phyloP scores from a whole-genome alignment of 1,140 invertebrate species.

The Aphelenchoides avenae region DNA sequence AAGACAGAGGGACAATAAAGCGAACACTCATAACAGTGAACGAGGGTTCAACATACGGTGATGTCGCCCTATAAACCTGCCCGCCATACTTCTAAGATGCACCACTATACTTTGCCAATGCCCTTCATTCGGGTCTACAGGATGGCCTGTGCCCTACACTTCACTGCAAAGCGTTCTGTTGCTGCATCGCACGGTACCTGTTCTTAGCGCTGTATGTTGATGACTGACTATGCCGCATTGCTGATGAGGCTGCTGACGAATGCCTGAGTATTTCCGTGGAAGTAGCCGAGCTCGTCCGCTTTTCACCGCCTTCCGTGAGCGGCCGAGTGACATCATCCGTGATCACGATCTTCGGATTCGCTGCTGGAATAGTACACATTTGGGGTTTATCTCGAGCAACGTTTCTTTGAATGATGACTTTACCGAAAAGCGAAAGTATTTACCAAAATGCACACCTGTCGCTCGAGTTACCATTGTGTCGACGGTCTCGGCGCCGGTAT shows the following conservation, averaged over 20 bases:
- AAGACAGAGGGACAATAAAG: no score
- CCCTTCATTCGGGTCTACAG: no score
- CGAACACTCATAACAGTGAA: no score
- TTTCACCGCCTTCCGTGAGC: conserved; percentile 16
- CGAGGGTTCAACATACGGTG: no score
- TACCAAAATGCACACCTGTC: conserved; percentile 33
- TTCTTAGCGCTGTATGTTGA: conserved; percentile 49
- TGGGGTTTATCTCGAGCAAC: no score
- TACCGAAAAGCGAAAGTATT: no score
- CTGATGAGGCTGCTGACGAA: conserved; percentile 14
- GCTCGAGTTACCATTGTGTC: conserved; percentile 34
- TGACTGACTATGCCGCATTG: conserved; percentile 39
- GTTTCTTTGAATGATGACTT: no score
- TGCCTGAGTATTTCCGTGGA: conserved; percentile 21
- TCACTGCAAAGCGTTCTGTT: conserved; percentile 1
- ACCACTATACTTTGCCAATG: no score
- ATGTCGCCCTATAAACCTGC: no score
- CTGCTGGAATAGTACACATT: no score
- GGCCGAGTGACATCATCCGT: conserved; percentile 38
- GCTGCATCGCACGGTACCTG: conserved; percentile 20
- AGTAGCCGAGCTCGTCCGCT: conserved; percentile 26
- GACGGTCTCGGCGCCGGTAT: conserved; percentile 44
- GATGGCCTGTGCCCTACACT: no score
- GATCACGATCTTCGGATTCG: conserved; percentile 47
- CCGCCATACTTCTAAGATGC: no score